A percentile compares a stretch with the other conserved stretches of the same genome.
Evolutionary conservation across 1,140 invertebrate genomes (phyloP).

Genomic region (Drosophila nigromelanica): DNA sequence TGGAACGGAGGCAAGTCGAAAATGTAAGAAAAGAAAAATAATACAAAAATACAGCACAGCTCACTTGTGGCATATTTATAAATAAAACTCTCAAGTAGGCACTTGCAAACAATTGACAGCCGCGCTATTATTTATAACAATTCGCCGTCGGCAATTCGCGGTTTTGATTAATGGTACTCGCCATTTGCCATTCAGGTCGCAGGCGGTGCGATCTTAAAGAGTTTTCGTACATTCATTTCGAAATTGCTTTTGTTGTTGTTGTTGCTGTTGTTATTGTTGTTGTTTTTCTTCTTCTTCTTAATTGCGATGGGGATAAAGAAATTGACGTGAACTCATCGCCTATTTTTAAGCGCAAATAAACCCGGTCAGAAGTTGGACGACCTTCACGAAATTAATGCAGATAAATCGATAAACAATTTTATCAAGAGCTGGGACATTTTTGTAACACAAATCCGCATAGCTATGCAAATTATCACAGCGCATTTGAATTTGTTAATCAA

Average conservation of each 20-base stretch:
- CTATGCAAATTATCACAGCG: conserved; percentile 71
- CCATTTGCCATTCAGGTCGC: conserved; percentile 50
- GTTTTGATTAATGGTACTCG: conserved; percentile 72
- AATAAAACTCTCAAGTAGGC: conserved; percentile 30
- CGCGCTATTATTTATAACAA: conserved; percentile 51
- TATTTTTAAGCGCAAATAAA: conserved; percentile 69
- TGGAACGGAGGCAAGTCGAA: conserved; percentile 33
- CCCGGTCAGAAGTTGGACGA: conserved; percentile 57
- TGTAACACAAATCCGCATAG: conserved; percentile 78
- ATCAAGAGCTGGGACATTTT: conserved; percentile 56
- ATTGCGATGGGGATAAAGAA: conserved; percentile 34
- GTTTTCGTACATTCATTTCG: conserved; percentile 51
- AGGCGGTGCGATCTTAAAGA: conserved; percentile 35
- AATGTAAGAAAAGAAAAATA: no score
- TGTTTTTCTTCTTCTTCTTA: conserved; percentile 1
- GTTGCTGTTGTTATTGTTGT: not conserved
- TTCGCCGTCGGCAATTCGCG: conserved; percentile 36
- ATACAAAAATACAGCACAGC: conserved; percentile 23
- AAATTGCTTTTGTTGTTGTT: not conserved
- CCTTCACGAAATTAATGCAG: conserved; percentile 49
- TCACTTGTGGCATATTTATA: conserved; percentile 32
- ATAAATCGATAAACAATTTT: conserved; percentile 31
- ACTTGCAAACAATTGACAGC: conserved; percentile 38
- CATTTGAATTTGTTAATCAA: conserved; percentile 25
- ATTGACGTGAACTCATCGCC: conserved; percentile 72